Evolutionary conservation across 2,888 invertebrate genomes (phyloP), one percentile per base, ranked within the genome.

Genomic region (Dolomedes plantarius): DNA sequence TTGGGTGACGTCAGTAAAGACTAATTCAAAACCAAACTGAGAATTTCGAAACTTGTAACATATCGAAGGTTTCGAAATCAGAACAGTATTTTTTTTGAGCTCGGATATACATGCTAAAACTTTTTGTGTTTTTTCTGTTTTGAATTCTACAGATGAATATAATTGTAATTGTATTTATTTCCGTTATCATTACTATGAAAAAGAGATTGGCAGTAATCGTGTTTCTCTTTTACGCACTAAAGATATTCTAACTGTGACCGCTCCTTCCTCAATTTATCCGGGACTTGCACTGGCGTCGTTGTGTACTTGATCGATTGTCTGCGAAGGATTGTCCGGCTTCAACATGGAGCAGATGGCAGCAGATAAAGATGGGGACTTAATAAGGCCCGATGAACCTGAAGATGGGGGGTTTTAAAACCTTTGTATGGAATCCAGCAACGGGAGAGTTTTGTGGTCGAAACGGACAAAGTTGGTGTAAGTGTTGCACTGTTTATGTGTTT

Each of bases 401-500:
- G 80, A 80, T 72, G 75, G 74, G 19, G 92, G 93, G 94, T 90
- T 95, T 96, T 93, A 94, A 93, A 92, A 93, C 94, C 91, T 98
- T 98, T 93, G 92, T 98, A 89, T 98, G 95, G 95, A 96, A 98
- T 93, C 94, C 95, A 90, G 96, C 97, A 92, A 97, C 96, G 88
- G 95, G 95, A 91, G 96, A 97, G 93, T 95, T 97, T 92, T 93
- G 97, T 90, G 98, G 98, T 90, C 94, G 98, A 90, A 97, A 96
- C 88, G 97, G 96, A 90, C 93, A 94, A 91, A 97, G 97, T 93
- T 98, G 98, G 98, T 96, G 97, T 97, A 92, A 96, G 97, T 95
- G 36, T 31, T 71, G 16, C 31, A 32, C 5, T 41, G 27, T 7
- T 56, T 23, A 39, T 19, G 28, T n/a, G n/a, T n/a, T n/a, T 11